A percentile compares a stretch with the other conserved stretches of the same genome.
phyloP scores from a whole-genome alignment of 2,888 invertebrate genomes.

The Campaea margaritaria region DNA sequence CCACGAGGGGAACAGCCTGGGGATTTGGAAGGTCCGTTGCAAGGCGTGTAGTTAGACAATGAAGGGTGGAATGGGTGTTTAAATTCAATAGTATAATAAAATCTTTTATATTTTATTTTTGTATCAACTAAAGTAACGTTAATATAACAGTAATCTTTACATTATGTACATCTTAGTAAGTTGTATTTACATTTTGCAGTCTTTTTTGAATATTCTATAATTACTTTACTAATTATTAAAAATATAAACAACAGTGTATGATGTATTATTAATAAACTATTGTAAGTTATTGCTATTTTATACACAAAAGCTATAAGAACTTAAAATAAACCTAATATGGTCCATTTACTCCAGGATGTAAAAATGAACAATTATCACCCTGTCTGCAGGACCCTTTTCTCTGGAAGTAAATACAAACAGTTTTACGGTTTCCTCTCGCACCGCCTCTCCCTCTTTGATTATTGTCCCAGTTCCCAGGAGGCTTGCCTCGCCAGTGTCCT shows the following conservation, averaged over 20 bases:
- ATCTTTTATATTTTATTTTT: constrained; percentile 24
- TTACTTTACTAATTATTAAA: constrained; percentile 24
- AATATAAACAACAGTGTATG: constrained; percentile 33
- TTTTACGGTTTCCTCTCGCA: constrained; percentile 82
- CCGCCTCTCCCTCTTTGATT: constrained; percentile 78
- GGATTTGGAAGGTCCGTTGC: too few relatives aligned
- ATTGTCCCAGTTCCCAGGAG: constrained; percentile 77
- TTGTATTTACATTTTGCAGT: constrained; percentile 63
- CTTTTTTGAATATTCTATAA: constrained; percentile 55
- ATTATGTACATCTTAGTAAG: constrained; percentile 30
- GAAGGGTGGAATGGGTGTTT: neutral
- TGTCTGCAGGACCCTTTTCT: constrained; percentile 92
- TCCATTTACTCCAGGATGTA: constrained; percentile 90
- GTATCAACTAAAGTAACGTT: constrained; percentile 15
- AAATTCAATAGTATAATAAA: neutral
- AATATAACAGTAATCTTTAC: constrained; percentile 7
- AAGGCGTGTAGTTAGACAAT: neutral
- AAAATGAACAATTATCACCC: constrained; percentile 92
- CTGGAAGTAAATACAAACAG: constrained; percentile 91
- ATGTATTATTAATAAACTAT: constrained; percentile 25
- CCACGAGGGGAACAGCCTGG: too few relatives aligned
- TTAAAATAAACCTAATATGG: constrained; percentile 65
- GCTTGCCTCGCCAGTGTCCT: constrained; percentile 82
- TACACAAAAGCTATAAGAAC: constrained; percentile 14
- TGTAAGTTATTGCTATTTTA: constrained; percentile 21